Percentiles rank a stretch among this genome's conserved stretches.
Conservation (phyloP, 2,797 vertebrate genomes). For the Gambusia yucatana region DNA sequence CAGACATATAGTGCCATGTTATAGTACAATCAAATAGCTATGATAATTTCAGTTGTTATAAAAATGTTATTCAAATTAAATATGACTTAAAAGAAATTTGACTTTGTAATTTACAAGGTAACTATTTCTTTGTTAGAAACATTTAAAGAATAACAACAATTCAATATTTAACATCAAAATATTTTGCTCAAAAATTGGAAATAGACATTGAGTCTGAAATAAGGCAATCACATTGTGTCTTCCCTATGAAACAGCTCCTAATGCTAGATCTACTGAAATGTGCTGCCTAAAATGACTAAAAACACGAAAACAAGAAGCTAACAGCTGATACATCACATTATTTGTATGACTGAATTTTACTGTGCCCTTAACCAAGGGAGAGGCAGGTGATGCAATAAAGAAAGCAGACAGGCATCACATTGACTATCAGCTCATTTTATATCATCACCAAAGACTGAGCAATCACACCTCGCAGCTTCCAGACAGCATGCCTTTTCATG, state of each 20-base stretch:
- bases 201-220: neutral
- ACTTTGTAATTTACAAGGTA: too few relatives aligned
- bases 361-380: constrained; percentile 21
- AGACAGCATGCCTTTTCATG: constrained; percentile 49
- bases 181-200: neutral
- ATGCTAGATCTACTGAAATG: constrained; percentile 31
- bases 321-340: constrained; percentile 3
- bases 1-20: too few relatives aligned
- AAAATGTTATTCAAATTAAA: too few relatives aligned
- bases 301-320: neutral
- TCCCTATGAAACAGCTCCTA: neutral
- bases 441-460: constrained; percentile 47
- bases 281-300: constrained; percentile 3
- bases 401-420: constrained; percentile 37
- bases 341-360: constrained; percentile 15
- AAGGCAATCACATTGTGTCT: neutral
- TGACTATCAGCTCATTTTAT: constrained; percentile 56
- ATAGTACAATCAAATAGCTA: too few relatives aligned
- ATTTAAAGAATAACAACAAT: neutral
- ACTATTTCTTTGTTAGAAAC: neutral
- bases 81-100: too few relatives aligned
- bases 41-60: too few relatives aligned
- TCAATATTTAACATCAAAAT: neutral
- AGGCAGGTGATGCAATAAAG: constrained; percentile 36
- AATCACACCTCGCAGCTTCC: constrained; percentile 51